Evolutionary conservation across 1,140 invertebrate genomes (phyloP), one percentile per base, ranked within the genome.

Genomic region (Neodiprion virginianus): DNA sequence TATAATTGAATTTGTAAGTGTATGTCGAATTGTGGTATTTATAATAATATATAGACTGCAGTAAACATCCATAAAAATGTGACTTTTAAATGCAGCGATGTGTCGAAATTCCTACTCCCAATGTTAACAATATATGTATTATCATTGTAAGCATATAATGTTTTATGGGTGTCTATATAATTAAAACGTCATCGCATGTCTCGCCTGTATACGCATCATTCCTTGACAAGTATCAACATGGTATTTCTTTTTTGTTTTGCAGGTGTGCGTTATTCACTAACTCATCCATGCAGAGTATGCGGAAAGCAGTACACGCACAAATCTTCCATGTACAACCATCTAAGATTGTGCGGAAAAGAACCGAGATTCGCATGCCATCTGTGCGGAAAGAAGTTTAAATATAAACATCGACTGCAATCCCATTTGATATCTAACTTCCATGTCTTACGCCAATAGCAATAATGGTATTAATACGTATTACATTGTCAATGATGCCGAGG

Each of bases 301-400:
- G 78, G 80, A 49, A 85, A 81, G 71, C 47, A 72, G 40, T 85
- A 83, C 75, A 47, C 73, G 14, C 79, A 78, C 67, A 82, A 81
- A 73, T 81, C 79, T 11, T 84, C 83, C 0, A 78, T 84, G 70
- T 82, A 79, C 49, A 81, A 79, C 23, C 83, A 85, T 65, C 73
- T 80, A 8, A 77, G 79, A 9, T 66, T 81, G 3, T 86, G 85
- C 68, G 81, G 80, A 23, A 80, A 83, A 65, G 81, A 82, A 48
- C 80, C 79, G 50, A 81, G 77, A 71, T 84, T 80, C 72, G 67
- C 47, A 7, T 91, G 91, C 77, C 79, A 83, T 14, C 78, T 87
- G 67, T 91, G 90, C 76, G 87, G 88, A 23, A 89, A 88, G 67
- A 83, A 80, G 21, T 91, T 91, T 79, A 88, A 88, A 47, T 85